Evolutionary conservation across 1,140 invertebrate genomes (phyloP), one percentile per base, ranked within the genome.

Genomic region (Drosophila bocki): DNA sequence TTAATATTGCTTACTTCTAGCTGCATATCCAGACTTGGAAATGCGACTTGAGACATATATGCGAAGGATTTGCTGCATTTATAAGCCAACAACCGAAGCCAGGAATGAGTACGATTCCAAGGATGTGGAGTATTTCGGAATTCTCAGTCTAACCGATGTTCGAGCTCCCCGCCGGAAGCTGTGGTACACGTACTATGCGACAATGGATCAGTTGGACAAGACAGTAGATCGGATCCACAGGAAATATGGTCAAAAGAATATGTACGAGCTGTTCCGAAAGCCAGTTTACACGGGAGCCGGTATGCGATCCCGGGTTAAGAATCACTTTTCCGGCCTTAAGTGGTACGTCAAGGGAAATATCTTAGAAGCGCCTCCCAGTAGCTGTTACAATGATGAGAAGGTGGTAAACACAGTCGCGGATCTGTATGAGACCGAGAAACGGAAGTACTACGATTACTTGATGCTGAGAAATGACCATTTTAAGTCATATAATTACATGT

Each of bases 291-390:
- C 67, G 8, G 85, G 85, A 0, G 51, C 57, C 0, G 65, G 60
- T 0, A 15, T 90, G 54, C 67, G 86, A 8, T 44, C 56, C 3
- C 58, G 60, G 6, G 85, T 90, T 29, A 90, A 90, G 12, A 58
- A 53, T 7, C 60, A 79, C 45, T 90, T 90, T 11, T 26, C 22
- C 6, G 68, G 22, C 26, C 48, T 68, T 2, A 90, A 84, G n/a
- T 90, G 78, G 85, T 63, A 54, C 19, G 86, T 78, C 0, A 90
- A 90, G 19, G 85, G 85, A 12, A 90, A 90, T 45, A n/a, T 90
- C 4, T 33, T 88, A 11, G 85, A 88, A 22, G 85, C 85, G 1
- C 70, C 85, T 0, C 63, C 70, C 33, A 64, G 53, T 33, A 84
- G 57, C 35, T 44, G n/a, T 4, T 90, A 57, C 26, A 85, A 71